Evolutionary conservation across 2,797 vertebrate species (phyloP).

Genomic region (Leuciscus waleckii): DNA sequence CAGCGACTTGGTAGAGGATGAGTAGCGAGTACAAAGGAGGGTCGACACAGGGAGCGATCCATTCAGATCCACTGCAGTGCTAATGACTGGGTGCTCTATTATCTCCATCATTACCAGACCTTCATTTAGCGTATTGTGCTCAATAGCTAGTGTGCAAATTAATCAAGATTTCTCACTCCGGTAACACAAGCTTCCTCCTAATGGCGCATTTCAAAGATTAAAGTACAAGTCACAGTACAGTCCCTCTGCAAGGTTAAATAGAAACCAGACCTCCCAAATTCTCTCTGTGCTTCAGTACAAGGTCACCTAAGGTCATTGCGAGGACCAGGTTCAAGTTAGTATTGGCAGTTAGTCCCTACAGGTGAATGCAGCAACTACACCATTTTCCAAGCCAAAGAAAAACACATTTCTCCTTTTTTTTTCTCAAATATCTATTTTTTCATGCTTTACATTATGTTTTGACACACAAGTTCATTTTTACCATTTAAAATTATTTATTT

Average conservation of each 20-base stretch:
- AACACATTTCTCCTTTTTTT: background rate
- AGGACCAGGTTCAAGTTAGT: background rate
- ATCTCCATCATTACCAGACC: constrained; percentile 67
- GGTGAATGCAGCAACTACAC: background rate
- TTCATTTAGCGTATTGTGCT: constrained; percentile 53
- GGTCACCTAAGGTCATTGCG: background rate
- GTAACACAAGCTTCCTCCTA: constrained; percentile 38
- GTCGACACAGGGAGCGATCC: constrained; percentile 25
- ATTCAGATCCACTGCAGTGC: constrained; percentile 56
- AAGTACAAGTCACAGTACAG: background rate
- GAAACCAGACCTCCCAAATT: constrained; percentile 18
- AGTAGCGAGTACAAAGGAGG: constrained; percentile 40
- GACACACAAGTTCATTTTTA: background rate
- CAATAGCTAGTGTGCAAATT: constrained; percentile 36
- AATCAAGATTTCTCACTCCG: constrained; percentile 51
- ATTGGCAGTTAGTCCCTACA: no score
- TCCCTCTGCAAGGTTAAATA: constrained; percentile 37
- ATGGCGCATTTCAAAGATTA: constrained; percentile 35
- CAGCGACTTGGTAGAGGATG: constrained; percentile 47
- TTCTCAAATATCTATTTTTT: background rate
- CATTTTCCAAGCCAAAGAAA: background rate
- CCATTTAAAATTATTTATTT: background rate
- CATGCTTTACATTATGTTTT: background rate
- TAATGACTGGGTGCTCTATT: constrained; percentile 70
- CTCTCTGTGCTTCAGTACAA: background rate